A percentile compares a stretch with the other conserved stretches of the same genome.
These are phyloP conservation scores for Clivina fossor DNA, from an alignment of 2,888 invertebrate species.

Conservation along the genomic window DNA sequence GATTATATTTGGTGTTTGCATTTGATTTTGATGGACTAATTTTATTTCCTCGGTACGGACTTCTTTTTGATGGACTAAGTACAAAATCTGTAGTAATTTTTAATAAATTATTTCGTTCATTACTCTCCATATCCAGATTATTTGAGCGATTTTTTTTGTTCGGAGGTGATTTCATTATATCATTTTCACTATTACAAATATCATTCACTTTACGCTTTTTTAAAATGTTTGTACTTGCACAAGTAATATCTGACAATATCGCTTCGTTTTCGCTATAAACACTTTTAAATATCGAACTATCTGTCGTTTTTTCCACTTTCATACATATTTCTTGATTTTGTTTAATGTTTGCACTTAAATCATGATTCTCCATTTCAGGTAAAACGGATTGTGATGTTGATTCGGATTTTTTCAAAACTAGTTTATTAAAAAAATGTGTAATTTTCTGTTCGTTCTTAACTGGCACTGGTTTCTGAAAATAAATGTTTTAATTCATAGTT, in stretches of 20 bases:
- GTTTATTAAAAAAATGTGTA: slow-evolving; percentile 25
- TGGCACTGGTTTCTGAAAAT: no score
- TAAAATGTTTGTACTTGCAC: no score
- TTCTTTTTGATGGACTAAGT: slow-evolving; percentile 20
- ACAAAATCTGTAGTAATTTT: slow-evolving; percentile 19
- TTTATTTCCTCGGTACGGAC: slow-evolving; percentile 7
- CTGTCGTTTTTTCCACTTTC: background rate
- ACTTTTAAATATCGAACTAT: background rate
- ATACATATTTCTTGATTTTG: background rate
- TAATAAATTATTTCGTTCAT: background rate
- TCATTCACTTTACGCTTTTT: no score
- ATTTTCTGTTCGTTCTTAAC: slow-evolving; percentile 19
- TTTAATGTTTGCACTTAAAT: background rate
- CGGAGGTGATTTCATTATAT: background rate
- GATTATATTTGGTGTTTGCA: slow-evolving; percentile 8
- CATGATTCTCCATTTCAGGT: no score
- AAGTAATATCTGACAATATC: no score
- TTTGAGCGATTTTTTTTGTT: background rate
- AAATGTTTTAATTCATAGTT: no score
- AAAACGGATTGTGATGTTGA: slow-evolving; percentile 10
- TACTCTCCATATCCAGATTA: background rate
- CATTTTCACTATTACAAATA: background rate
- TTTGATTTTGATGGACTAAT: slow-evolving; percentile 6
- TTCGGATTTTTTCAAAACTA: slow-evolving; percentile 6
- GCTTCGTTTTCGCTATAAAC: no score